Evolutionary conservation across 2,113 vertebrate genomes (phyloP), one percentile per base, ranked within the genome.

Genomic region (Pristiophorus japonicus): DNA sequence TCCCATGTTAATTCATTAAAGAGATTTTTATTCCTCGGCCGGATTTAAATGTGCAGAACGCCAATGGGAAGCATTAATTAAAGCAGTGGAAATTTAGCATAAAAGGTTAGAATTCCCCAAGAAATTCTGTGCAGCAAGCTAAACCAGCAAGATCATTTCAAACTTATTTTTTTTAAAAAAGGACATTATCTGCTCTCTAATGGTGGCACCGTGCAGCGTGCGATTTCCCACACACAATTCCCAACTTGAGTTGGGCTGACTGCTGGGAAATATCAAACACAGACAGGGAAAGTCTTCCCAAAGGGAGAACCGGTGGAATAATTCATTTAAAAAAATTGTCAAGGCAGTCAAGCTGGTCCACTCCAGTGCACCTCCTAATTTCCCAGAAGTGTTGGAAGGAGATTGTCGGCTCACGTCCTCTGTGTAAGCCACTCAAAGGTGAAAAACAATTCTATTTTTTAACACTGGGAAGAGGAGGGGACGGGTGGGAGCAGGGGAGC

Each of bases 1-100:
- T 96, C 88, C 96, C 96, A 96, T 94, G 59, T 96, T 96, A 94
- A 88, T 96, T 96, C 96, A 95, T 96, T 96, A 96, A 94, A 45
- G 65, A 94, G 65, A 47, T 70, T 70, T 94, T 94, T 94, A 70
- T 45, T 94, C 93, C 42, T 94, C 88, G 20, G 55, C 88, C 38
- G 59, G 88, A 92, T 92, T 92, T 92, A 92, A 92, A 38, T 16
- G n/a, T 18, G n/a, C n/a, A 65, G 59, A 62, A 92, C 63, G 59
- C 88, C 62, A 63, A 92, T 62, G 16, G 45, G 66, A 70, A 16
- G 66, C 66, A 70, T 47, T 70, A 70, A 94, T 94, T 47, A 94
- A 70, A 70, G 3, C 38, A 73, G 65, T 16, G 45, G 51, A 70
- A 94, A 70, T 70, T 70, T 42, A 70, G 45, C 34, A 18, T 10